Evolutionary conservation across 2,113 vertebrate species (phyloP).

Genomic region (Gulo gulo): DNA sequence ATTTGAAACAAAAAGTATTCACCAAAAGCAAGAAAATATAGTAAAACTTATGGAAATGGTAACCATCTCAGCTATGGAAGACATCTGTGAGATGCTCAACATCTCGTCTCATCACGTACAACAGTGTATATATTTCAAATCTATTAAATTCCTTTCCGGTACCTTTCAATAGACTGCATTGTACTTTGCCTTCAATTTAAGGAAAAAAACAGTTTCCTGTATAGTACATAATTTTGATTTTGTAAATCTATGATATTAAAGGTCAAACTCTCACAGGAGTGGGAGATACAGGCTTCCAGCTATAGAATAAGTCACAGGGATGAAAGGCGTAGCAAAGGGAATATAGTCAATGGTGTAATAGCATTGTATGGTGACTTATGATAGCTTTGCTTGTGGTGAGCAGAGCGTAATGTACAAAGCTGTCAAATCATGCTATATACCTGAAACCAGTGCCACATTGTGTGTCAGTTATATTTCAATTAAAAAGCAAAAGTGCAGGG

Average conservation of each 20-base stretch:
- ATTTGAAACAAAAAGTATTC: background rate
- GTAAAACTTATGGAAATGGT: background rate
- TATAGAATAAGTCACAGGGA: background rate
- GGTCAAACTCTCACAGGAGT: background rate
- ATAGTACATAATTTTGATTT: background rate
- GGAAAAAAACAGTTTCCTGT: background rate
- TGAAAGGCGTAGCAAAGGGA: background rate
- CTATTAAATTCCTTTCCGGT: background rate
- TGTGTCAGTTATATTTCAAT: background rate
- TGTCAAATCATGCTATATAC: background rate
- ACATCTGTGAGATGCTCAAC: background rate
- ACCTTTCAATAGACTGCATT: background rate
- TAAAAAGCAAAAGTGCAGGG: background rate
- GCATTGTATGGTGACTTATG: background rate
- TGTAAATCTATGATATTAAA: conserved; percentile 9
- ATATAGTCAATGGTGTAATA: background rate
- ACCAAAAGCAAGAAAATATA: background rate
- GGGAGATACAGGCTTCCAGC: background rate
- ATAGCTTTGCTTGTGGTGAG: background rate
- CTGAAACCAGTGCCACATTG: background rate
- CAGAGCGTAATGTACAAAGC: background rate
- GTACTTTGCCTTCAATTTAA: conserved; percentile 6
- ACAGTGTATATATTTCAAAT: background rate
- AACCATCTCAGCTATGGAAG: background rate
- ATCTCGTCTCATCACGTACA: background rate